phyloP scores from a whole-genome alignment of 2,113 vertebrate genomes.

The Saccopteryx bilineata region DNA sequence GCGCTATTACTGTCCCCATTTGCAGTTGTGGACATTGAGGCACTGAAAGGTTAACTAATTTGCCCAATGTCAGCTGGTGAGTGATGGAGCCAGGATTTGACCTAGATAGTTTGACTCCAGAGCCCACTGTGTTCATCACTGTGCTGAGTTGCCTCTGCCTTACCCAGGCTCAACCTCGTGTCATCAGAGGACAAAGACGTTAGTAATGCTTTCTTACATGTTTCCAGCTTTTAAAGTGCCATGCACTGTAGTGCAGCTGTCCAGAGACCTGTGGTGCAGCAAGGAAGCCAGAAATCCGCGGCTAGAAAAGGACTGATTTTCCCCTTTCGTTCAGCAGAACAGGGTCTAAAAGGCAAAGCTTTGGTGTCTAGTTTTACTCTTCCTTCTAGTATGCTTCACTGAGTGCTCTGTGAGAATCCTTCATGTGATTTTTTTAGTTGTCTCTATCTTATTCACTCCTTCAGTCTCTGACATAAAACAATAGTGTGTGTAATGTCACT shows the following conservation, averaged over 20 bases:
- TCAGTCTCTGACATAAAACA: neutral
- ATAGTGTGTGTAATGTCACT: neutral
- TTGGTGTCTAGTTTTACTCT: neutral
- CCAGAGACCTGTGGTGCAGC: neutral
- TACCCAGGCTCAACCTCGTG: neutral
- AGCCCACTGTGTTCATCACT: neutral
- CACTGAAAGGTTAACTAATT: neutral
- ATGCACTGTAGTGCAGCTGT: accelerated
- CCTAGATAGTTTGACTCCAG: neutral
- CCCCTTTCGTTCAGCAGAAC: neutral
- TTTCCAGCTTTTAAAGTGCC: neutral
- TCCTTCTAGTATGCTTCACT: neutral
- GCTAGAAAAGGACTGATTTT: neutral
- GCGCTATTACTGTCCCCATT: neutral
- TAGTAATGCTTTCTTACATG: neutral
- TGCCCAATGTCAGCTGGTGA: neutral
- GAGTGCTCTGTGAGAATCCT: neutral
- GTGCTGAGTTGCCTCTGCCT: neutral
- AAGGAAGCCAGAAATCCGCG: neutral
- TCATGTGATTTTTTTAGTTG: neutral
- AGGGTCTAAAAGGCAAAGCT: neutral
- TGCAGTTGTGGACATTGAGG: neutral
- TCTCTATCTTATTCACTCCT: neutral
- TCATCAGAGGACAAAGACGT: neutral
- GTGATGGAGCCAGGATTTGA: neutral